phyloP scores from a whole-genome alignment of 2,888 invertebrate genomes.

The Tiliacea aurago region DNA sequence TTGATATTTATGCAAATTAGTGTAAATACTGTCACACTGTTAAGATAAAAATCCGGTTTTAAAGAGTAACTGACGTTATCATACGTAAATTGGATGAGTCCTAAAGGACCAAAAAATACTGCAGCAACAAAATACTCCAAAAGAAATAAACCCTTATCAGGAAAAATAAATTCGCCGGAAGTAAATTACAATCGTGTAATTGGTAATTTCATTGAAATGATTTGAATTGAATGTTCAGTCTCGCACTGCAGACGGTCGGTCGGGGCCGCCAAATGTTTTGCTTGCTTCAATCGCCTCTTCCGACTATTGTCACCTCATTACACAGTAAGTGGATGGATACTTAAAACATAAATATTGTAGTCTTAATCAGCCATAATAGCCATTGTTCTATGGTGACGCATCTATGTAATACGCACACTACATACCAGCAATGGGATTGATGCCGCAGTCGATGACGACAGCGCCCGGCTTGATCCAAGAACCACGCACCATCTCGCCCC shows the following conservation, averaged over 20 bases:
- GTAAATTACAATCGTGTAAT: conserved; percentile 29
- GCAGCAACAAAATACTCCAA: background rate
- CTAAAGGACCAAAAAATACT: background rate
- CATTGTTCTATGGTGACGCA: conserved; percentile 52
- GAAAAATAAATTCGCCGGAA: conserved; percentile 34
- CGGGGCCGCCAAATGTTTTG: conserved; percentile 50
- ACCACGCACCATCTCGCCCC: conserved; percentile 96
- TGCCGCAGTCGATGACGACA: conserved; percentile 99
- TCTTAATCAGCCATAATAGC: conserved; percentile 29
- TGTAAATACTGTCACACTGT: background rate
- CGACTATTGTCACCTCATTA: conserved; percentile 68
- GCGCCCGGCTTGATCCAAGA: conserved; percentile 99
- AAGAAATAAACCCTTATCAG: conserved; percentile 39
- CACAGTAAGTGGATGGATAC: conserved; percentile 20
- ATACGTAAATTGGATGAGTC: background rate
- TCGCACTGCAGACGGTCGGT: conserved; percentile 35
- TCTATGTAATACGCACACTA: background rate
- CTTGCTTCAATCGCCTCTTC: conserved; percentile 60
- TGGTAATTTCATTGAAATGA: conserved; percentile 33
- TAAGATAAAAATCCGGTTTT: conserved; percentile 9
- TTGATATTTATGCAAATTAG: background rate
- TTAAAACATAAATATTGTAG: conserved; percentile 58
- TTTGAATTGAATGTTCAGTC: conserved; percentile 21
- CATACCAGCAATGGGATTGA: conserved; percentile 96
- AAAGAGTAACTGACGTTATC: background rate